Evolutionary conservation across 1,140 invertebrate species (phyloP).

Genomic region (Zophobas morio): DNA sequence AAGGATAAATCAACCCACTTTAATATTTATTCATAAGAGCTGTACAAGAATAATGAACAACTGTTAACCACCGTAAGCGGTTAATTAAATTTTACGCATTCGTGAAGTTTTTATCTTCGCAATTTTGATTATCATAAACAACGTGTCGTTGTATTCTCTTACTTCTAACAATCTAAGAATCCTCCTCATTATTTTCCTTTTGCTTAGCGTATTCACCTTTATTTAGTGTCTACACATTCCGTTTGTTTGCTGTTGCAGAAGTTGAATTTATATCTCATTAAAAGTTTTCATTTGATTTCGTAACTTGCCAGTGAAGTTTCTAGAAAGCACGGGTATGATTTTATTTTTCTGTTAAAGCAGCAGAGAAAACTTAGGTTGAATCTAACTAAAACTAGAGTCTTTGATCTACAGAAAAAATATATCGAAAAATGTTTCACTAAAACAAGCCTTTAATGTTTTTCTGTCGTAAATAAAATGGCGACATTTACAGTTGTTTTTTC

Average conservation of each 20-base stretch:
- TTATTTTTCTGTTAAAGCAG: conserved; percentile 9
- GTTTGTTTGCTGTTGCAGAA: conserved; percentile 17
- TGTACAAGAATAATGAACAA: conserved; percentile 50
- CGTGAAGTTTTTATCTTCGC: conserved; percentile 46
- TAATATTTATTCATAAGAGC: conserved; percentile 54
- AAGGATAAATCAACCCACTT: conserved; percentile 49
- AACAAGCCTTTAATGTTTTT: background rate
- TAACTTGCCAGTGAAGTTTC: conserved; percentile 5
- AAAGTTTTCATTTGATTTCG: conserved; percentile 36
- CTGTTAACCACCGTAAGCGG: conserved; percentile 51
- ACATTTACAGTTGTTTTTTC: conserved; percentile 48
- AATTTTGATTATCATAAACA: conserved; percentile 48
- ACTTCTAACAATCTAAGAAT: conserved; percentile 7
- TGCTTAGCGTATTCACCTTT: conserved; percentile 5
- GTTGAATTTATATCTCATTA: conserved; percentile 28
- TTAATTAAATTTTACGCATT: conserved; percentile 55
- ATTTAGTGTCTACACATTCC: conserved; percentile 17
- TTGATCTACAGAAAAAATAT: too few relatives aligned
- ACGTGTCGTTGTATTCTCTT: conserved; percentile 16
- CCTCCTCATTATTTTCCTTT: background rate
- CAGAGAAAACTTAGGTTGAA: background rate
- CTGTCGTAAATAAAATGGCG: background rate
- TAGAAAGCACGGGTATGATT: conserved; percentile 1
- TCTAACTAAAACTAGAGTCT: too few relatives aligned
- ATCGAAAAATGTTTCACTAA: too few relatives aligned